Percentiles rank a stretch among this genome's conserved stretches.
Conservation (phyloP, 2,797 vertebrate genomes). For the Alfaro cultratus region DNA sequence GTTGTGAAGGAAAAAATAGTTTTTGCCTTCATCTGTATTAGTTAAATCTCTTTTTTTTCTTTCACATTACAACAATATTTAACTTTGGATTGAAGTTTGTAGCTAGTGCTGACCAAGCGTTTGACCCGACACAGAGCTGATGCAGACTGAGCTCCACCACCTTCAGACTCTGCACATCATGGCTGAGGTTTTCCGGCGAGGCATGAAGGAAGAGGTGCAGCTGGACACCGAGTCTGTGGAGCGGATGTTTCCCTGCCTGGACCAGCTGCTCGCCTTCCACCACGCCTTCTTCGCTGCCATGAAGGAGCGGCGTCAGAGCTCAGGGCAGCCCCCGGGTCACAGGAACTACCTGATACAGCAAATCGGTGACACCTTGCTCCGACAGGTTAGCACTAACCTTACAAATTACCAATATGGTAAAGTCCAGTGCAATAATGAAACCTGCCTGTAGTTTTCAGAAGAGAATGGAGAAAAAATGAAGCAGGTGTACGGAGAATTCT, state of each 20-base stretch:
- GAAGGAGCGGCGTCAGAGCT: constrained; percentile 88
- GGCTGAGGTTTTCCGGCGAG: constrained; percentile 94
- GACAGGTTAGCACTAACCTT: constrained; percentile 81
- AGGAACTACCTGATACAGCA: constrained; percentile 89
- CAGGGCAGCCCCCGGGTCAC: constrained; percentile 76
- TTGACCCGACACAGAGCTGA: constrained; percentile 85
- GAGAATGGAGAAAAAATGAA: constrained; percentile 92
- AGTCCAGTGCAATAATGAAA: neutral
- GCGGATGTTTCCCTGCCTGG: constrained; percentile 93
- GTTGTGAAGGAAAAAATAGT: too few species aligned
- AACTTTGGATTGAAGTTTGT: neutral
- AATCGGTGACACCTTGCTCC: constrained; percentile 91
- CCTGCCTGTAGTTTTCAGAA: constrained; percentile 87
- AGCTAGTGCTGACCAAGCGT: neutral
- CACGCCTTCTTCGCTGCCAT: constrained; percentile 86
- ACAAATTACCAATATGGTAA: neutral
- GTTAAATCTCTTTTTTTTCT: neutral
- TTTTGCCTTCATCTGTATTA: too few species aligned
- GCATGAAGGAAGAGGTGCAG: constrained; percentile 93
- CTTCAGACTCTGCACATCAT: constrained; percentile 94
- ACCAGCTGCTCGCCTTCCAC: constrained; percentile 90
- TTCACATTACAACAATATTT: neutral
- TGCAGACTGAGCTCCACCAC: constrained; percentile 97
- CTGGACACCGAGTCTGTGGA: constrained; percentile 88
- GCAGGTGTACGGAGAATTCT: constrained; percentile 93